Evolutionary conservation across 2,888 invertebrate species (phyloP).

Genomic region (Cheilosia vernalis): DNA sequence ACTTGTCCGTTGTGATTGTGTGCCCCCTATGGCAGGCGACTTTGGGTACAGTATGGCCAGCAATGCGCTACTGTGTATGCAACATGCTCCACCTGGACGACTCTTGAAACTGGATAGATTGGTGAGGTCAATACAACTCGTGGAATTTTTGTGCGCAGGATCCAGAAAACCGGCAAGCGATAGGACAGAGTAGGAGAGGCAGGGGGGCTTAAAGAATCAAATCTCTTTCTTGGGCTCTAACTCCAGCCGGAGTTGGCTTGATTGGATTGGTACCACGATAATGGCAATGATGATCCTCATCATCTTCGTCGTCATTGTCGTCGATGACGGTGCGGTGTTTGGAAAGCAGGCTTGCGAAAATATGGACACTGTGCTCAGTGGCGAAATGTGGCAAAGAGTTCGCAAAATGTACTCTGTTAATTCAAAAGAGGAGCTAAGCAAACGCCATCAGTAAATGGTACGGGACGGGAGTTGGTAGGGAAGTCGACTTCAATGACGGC

Average conservation of each 20-base stretch:
- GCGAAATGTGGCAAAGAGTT: conserved; percentile 60
- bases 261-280: conserved; percentile 50
- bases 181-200: conserved; percentile 22
- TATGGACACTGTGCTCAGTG: conserved; percentile 45
- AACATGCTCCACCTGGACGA: conserved; percentile 66
- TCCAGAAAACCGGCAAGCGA: conserved; percentile 58
- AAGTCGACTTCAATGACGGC: not conserved
- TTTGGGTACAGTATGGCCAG: conserved; percentile 64
- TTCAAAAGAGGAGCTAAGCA: conserved; percentile 54
- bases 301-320: conserved; percentile 23
- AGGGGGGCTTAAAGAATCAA: conserved; percentile 15
- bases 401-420: conserved; percentile 33
- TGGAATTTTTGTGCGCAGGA: conserved; percentile 76
- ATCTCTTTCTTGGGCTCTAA: conserved; percentile 32
- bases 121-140: conserved; percentile 78
- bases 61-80: conserved; percentile 71
- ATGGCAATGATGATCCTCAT: conserved; percentile 59
- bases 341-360: conserved; percentile 17
- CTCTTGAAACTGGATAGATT: conserved; percentile 57
- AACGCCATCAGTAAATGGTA: conserved; percentile 39
- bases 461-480: not conserved
- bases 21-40: conserved; percentile 25
- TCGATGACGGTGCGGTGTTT: conserved; percentile 17
- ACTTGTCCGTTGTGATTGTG: conserved; percentile 64
- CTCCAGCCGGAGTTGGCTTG: conserved; percentile 43